Conservation (phyloP, 2,797 vertebrate genomes). For the Menidia menidia region DNA sequence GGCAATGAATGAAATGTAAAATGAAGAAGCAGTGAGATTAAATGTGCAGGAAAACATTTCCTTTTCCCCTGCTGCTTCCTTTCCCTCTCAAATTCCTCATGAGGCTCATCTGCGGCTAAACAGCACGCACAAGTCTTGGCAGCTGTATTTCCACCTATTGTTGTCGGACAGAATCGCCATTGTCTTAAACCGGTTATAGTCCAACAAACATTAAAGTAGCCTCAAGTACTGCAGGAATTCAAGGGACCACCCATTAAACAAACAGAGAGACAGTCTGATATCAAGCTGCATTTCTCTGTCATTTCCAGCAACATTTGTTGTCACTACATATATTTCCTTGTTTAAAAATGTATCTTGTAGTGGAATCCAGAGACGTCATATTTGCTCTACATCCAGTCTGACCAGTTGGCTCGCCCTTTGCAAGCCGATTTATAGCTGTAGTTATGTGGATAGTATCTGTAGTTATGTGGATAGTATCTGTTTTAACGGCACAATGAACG, state of each 20-base stretch:
- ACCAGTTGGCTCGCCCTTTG: constrained; percentile 55
- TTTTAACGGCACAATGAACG: constrained; percentile 41
- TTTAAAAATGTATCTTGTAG: neutral
- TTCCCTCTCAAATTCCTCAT: constrained; percentile 55
- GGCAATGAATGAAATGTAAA: constrained; percentile 79
- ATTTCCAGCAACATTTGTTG: constrained; percentile 1
- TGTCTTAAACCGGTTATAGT: constrained; percentile 78
- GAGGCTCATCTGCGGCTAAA: constrained; percentile 64
- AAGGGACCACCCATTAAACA: constrained; percentile 74
- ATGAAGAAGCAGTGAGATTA: constrained; percentile 46
- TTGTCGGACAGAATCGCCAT: constrained; percentile 77
- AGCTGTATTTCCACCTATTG: constrained; percentile 81
- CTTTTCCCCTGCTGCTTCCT: constrained; percentile 57
- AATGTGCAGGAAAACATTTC: constrained; percentile 43
- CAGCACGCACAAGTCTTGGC: constrained; percentile 62
- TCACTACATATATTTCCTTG: too few relatives aligned
- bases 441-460: constrained; percentile 23
- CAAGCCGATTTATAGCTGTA: constrained; percentile 39
- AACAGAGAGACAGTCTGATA: constrained; percentile 53
- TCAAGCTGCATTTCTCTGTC: constrained; percentile 8
- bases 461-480: constrained; percentile 17
- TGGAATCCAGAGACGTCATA: constrained; percentile 21
- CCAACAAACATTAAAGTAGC: constrained; percentile 70
- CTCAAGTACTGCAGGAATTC: constrained; percentile 68
- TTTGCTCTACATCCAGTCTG: constrained; percentile 63